phyloP scores from a whole-genome alignment of 2,797 vertebrate genomes.

The Enteromius thamalakanensis region DNA sequence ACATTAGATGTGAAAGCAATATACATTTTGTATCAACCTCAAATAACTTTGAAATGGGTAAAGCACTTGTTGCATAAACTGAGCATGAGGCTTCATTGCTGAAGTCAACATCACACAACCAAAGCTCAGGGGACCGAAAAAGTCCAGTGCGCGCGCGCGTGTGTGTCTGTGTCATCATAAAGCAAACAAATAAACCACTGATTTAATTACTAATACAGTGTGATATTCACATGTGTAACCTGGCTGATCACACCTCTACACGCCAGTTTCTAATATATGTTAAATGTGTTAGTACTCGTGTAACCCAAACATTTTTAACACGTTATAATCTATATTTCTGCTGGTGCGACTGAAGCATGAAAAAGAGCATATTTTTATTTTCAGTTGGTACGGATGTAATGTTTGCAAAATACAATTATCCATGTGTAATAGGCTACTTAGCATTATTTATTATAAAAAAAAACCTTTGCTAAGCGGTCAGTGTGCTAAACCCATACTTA shows the following conservation, averaged over 20 bases:
- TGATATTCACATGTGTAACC: not conserved
- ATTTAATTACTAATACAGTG: not conserved
- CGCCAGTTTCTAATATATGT: not conserved
- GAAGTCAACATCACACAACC: conserved; percentile 17
- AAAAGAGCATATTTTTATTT: not conserved
- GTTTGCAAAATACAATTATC: not conserved
- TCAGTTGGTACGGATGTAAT: not conserved
- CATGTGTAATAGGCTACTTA: not conserved
- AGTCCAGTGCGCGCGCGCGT: not conserved
- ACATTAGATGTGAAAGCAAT: not conserved
- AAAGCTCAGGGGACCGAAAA: not conserved
- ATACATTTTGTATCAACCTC: not conserved
- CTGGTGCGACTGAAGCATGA: not conserved
- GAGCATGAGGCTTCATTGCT: not conserved
- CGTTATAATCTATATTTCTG: not conserved
- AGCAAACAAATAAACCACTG: not conserved
- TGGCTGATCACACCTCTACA: not conserved
- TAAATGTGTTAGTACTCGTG: not conserved
- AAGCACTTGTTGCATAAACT: conserved; percentile 18
- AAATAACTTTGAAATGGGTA: not conserved
- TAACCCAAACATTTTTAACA: not conserved
- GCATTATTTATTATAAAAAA: not conserved
- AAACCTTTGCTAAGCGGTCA: not conserved
- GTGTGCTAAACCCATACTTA: not conserved
- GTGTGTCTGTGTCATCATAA: not conserved